These are phyloP conservation scores for Drosophila mojavensis DNA, from an alignment of 1,140 invertebrate genomes.

Conservation along the genomic window DNA sequence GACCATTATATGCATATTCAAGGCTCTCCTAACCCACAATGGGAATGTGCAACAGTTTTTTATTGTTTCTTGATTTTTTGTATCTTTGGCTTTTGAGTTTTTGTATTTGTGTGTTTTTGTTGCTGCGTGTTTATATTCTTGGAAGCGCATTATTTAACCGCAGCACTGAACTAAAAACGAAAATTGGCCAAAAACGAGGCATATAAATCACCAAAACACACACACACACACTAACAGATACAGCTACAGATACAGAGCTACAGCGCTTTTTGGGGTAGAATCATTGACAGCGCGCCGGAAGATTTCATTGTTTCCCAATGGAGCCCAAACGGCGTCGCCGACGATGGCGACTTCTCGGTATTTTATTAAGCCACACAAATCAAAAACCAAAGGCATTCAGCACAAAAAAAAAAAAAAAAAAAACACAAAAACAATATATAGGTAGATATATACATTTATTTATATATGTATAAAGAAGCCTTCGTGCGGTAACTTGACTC, in stretches of 20 bases:
- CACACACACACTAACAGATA: conserved; percentile 32
- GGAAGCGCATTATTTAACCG: conserved; percentile 79
- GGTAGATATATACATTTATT: conserved; percentile 33
- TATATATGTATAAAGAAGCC: conserved; percentile 48
- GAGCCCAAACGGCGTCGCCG: conserved; percentile 48
- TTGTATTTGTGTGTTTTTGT: conserved; percentile 7
- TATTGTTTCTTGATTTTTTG: conserved; percentile 28
- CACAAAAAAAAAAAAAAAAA: conserved; percentile 26
- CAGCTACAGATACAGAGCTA: conserved; percentile 14
- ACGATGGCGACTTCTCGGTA: conserved; percentile 74
- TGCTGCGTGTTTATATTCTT: conserved; percentile 63
- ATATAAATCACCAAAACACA: conserved; percentile 68
- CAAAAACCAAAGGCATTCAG: conserved; percentile 62
- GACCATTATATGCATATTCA: conserved; percentile 70
- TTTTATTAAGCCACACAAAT: conserved; percentile 83
- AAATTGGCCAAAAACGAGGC: conserved; percentile 80
- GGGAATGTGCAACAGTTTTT: conserved; percentile 62
- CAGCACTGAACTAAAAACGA: conserved; percentile 76
- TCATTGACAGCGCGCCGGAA: conserved; percentile 79
- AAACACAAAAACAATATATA: no score
- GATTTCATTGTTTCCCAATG: conserved; percentile 82
- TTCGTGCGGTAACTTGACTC: conserved; percentile 69
- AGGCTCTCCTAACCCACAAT: conserved; percentile 51
- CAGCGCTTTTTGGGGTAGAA: conserved; percentile 66
- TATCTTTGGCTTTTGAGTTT: conserved; percentile 28